A percentile compares a stretch with the other conserved stretches of the same genome.
Conservation (phyloP, 64 coral and sea anemone genomes). For the Stylophora pistillata region DNA sequence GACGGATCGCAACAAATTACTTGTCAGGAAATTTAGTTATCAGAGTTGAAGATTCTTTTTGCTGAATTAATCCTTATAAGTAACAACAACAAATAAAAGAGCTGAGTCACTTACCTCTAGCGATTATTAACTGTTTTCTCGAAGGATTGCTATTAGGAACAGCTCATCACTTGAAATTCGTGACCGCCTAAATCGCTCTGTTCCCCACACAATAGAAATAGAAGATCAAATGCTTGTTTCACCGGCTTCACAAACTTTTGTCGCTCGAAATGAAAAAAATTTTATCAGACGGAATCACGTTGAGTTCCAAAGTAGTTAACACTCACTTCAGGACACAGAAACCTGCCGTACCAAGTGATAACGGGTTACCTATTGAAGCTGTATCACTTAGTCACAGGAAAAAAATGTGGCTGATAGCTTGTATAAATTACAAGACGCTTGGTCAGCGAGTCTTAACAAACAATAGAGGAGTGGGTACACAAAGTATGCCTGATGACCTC, state of each 20-base stretch:
- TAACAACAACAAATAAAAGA: not conserved
- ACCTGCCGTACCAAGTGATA: not conserved
- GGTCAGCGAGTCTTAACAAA: constrained; percentile 37
- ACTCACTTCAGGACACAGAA: not conserved
- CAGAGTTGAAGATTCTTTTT: not conserved
- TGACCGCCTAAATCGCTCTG: not conserved
- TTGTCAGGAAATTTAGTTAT: not conserved
- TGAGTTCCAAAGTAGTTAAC: not conserved
- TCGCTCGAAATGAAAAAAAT: not conserved
- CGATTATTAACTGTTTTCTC: constrained; percentile 7
- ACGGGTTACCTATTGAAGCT: not conserved
- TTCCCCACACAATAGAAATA: not conserved
- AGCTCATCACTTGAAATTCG: constrained; percentile 20
- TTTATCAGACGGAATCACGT: constrained; percentile 25
- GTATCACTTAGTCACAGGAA: not conserved
- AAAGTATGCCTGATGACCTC: not conserved
- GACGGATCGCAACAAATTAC: not conserved
- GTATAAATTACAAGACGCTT: constrained; percentile 8
- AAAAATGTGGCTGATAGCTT: not conserved
- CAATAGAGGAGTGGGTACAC: not conserved
- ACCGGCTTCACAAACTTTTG: not conserved
- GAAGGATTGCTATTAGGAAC: not conserved
- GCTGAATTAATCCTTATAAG: not conserved
- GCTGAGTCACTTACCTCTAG: constrained; percentile 11
- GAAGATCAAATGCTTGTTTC: not conserved